A percentile compares a stretch with the other conserved stretches of the same genome.
Evolutionary conservation across 2,797 vertebrate species (phyloP).

Genomic region (Buceros bicornis): DNA sequence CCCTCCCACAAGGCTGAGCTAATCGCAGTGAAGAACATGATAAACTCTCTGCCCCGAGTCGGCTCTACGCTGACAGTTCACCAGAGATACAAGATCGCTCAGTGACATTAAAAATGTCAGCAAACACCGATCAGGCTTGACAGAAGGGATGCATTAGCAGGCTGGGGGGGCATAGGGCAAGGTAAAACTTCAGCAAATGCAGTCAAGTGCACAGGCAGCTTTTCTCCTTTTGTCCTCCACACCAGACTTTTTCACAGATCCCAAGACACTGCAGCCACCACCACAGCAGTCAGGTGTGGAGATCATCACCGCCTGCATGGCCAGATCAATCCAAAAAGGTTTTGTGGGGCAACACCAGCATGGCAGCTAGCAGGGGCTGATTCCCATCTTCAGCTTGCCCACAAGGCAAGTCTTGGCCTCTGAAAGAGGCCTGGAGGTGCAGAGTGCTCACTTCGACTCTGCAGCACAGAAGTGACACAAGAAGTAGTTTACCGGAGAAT

Average conservation of each 20-base stretch:
- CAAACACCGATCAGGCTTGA: constrained; percentile 66
- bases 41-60: constrained; percentile 72
- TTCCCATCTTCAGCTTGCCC: neutral
- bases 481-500: neutral
- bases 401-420: neutral
- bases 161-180: constrained; percentile 6
- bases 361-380: neutral
- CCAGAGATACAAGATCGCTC: constrained; percentile 74
- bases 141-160: constrained; percentile 45
- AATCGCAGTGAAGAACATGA: constrained; percentile 66
- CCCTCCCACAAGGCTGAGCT: constrained; percentile 57
- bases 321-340: neutral
- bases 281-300: neutral
- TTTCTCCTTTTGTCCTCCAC: neutral
- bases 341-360: neutral
- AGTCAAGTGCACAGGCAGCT: neutral
- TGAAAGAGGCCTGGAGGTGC: neutral
- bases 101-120: constrained; percentile 81
- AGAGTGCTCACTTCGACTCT: neutral
- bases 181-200: constrained; percentile 55
- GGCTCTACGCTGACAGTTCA: constrained; percentile 77
- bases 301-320: neutral
- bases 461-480: neutral
- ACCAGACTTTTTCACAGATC: neutral
- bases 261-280: neutral